phyloP scores from a whole-genome alignment of 2,113 vertebrate species.

The Seriola quinqueradiata region DNA sequence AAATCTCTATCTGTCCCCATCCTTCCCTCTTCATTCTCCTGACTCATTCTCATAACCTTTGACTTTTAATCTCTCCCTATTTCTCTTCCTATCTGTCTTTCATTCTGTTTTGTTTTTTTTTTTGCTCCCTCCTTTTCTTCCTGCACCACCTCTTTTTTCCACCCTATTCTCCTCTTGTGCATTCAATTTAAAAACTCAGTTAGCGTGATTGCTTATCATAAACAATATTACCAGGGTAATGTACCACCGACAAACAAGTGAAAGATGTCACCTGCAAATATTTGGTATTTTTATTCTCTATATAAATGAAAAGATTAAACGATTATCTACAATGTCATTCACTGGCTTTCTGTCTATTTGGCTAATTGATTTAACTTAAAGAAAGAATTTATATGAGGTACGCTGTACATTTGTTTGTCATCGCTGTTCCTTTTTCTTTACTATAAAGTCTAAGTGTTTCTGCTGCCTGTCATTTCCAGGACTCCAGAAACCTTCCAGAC shows the following conservation, averaged over 20 bases:
- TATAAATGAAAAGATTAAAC: background rate
- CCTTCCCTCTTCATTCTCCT: background rate
- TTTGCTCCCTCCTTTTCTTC: background rate
- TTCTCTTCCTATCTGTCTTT: background rate
- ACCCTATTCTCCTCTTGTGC: background rate
- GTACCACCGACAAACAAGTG: background rate
- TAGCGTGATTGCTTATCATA: constrained; percentile 12
- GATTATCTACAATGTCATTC: background rate
- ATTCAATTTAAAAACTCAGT: constrained; percentile 14
- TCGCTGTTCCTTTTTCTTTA: background rate
- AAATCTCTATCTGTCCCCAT: constrained; percentile 13
- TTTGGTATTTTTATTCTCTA: background rate
- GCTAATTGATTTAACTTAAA: background rate
- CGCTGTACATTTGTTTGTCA: background rate
- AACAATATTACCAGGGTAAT: background rate
- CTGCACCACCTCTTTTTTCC: background rate
- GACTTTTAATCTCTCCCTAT: background rate
- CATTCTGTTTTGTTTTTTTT: background rate
- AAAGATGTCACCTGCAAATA: background rate
- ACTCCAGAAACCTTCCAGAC: background rate
- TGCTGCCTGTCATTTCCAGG: background rate
- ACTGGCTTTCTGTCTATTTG: too few species aligned
- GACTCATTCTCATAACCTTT: background rate
- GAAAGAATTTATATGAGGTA: background rate
- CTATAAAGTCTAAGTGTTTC: background rate